Evolutionary conservation across 2,113 vertebrate species (phyloP).

Genomic region (Rhineura floridana): DNA sequence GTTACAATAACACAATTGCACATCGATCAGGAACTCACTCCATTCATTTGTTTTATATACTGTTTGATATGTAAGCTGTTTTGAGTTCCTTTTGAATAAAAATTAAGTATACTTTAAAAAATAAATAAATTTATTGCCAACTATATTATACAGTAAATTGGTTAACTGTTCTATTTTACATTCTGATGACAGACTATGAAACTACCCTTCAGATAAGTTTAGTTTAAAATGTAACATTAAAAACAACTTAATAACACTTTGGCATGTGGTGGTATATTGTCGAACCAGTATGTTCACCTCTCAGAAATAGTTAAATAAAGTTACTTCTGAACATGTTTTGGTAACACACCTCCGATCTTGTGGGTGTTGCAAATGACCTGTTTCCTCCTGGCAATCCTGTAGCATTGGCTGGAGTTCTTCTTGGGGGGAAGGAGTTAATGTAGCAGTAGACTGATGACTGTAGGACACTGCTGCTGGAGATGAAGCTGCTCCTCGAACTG

Average conservation of each 20-base stretch:
- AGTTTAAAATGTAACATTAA: slow-evolving; percentile 30
- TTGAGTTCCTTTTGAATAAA: too few species aligned
- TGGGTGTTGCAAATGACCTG: slow-evolving; percentile 75
- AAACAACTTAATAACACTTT: slow-evolving; percentile 37
- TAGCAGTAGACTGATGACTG: slow-evolving; percentile 97
- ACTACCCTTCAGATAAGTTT: slow-evolving; percentile 40
- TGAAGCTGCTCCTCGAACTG: slow-evolving; percentile 92
- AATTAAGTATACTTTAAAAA: too few species aligned
- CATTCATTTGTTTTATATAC: too few species aligned
- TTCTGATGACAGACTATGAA: slow-evolving; percentile 50
- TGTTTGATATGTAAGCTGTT: too few species aligned
- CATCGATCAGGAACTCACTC: too few species aligned
- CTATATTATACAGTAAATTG: neutral
- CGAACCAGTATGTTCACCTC: slow-evolving; percentile 10
- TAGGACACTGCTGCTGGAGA: slow-evolving; percentile 97
- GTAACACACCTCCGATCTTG: slow-evolving; percentile 88
- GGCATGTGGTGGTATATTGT: slow-evolving; percentile 22
- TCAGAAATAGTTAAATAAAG: slow-evolving; percentile 19
- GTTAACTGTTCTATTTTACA: slow-evolving; percentile 61
- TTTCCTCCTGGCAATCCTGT: slow-evolving; percentile 86
- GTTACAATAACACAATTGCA: too few species aligned
- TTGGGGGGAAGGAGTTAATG: slow-evolving; percentile 95
- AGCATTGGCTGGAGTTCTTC: slow-evolving; percentile 97
- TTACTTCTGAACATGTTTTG: slow-evolving; percentile 29
- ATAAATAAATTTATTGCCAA: too few species aligned